Evolutionary conservation across 2,888 invertebrate genomes (phyloP).

Genomic region (Dynastes maya): DNA sequence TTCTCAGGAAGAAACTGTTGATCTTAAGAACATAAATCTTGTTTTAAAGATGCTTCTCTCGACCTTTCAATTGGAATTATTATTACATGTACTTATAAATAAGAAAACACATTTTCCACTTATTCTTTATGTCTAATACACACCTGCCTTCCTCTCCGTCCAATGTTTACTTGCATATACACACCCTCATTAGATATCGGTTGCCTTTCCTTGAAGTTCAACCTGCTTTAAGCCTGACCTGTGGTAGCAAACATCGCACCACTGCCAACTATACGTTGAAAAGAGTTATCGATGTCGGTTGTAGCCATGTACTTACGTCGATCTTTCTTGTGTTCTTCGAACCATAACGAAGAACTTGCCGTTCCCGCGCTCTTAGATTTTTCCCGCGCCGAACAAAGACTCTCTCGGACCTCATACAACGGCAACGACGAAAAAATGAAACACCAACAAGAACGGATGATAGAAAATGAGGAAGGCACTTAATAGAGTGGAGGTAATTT

Average conservation of each 20-base stretch:
- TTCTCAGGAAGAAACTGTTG: too few species aligned
- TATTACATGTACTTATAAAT: too few species aligned
- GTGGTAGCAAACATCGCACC: neutral
- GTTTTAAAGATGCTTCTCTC: too few species aligned
- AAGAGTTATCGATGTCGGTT: constrained; percentile 36
- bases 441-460: neutral
- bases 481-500: neutral
- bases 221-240: constrained; percentile 27
- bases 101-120: too few species aligned
- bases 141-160: too few species aligned
- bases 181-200: neutral
- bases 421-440: neutral
- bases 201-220: neutral
- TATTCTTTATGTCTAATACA: too few species aligned
- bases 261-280: constrained; percentile 1
- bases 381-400: constrained; percentile 33
- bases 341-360: constrained; percentile 41
- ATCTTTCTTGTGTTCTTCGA: constrained; percentile 42
- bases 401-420: constrained; percentile 24
- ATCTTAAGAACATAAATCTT: too few species aligned
- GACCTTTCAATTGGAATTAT: too few species aligned
- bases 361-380: constrained; percentile 28
- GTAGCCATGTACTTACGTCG: constrained; percentile 19
- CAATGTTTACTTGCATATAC: too few species aligned
- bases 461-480: constrained; percentile 13